A percentile compares a stretch with the other conserved stretches of the same genome.
Conservation (phyloP, 1,140 invertebrate genomes). For the Reticulitermes speratus region DNA sequence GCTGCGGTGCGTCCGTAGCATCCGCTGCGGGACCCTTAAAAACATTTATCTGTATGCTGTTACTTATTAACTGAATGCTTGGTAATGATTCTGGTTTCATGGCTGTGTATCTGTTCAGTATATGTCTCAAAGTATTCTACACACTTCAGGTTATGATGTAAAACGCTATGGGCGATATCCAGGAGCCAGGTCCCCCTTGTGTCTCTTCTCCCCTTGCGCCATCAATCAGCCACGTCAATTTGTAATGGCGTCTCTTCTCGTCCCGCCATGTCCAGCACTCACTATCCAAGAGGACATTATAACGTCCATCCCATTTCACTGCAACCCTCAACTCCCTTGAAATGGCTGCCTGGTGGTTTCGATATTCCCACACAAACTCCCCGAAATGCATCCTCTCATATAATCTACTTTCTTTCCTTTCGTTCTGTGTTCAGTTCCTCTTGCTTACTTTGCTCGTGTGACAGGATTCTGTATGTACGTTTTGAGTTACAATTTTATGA, state of each 20-base stretch:
- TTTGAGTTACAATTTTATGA: too few relatives aligned
- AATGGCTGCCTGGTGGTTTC: slow-evolving; percentile 30
- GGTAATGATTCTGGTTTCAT: too few relatives aligned
- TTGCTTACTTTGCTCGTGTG: too few relatives aligned
- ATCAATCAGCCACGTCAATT: slow-evolving; percentile 58
- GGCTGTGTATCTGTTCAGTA: too few relatives aligned
- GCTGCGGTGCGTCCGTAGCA: too few relatives aligned
- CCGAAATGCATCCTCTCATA: slow-evolving; percentile 9
- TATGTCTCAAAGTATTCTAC: too few relatives aligned
- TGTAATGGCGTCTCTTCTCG: slow-evolving; percentile 53
- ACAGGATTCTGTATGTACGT: too few relatives aligned
- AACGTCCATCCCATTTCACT: slow-evolving; percentile 35
- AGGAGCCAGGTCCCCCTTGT: neutral
- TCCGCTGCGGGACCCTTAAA: too few relatives aligned
- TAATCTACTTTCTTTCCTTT: slow-evolving; percentile 28
- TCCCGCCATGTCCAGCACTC: slow-evolving; percentile 37
- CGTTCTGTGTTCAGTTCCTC: slow-evolving; percentile 27
- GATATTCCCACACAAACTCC: slow-evolving; percentile 31
- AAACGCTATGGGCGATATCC: slow-evolving; percentile 19
- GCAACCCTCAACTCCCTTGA: slow-evolving; percentile 9
- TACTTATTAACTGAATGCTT: too few relatives aligned
- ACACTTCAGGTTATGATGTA: slow-evolving; percentile 6
- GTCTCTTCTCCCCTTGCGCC: slow-evolving; percentile 43
- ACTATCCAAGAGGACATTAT: slow-evolving; percentile 47
- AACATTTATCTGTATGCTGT: too few relatives aligned